Conservation (phyloP, 23 tunicate genomes). For the Phallusia fumigata region DNA sequence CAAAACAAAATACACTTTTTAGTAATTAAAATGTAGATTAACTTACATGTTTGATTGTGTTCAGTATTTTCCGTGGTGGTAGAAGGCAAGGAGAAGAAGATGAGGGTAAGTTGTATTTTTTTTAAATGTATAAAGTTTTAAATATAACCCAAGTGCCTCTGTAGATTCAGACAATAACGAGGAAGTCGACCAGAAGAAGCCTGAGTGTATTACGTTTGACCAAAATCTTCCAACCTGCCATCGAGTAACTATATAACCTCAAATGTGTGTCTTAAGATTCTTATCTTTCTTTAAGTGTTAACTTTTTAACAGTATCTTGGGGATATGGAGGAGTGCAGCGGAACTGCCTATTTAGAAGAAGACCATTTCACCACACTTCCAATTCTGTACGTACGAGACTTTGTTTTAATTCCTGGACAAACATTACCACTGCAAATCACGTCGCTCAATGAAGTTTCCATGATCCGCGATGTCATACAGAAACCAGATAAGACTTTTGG, state of each 20-base stretch:
- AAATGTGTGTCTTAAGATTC: neutral
- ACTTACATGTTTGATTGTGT: no score
- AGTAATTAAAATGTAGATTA: no score
- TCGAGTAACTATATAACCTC: neutral
- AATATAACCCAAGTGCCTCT: neutral
- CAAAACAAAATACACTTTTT: no score
- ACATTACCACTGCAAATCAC: constrained; percentile 65
- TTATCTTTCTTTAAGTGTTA: neutral
- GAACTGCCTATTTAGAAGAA: constrained; percentile 59
- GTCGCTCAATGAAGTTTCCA: constrained; percentile 46
- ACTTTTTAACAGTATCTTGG: constrained; percentile 71
- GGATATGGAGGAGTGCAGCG: constrained; percentile 93
- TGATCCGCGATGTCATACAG: constrained; percentile 54
- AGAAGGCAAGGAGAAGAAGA: no score
- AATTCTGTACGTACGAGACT: constrained; percentile 51
- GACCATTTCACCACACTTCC: constrained; percentile 38
- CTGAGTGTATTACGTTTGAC: neutral
- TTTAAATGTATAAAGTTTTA: no score
- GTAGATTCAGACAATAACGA: neutral
- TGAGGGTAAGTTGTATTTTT: no score
- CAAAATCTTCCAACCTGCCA: neutral
- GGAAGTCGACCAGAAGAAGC: neutral
- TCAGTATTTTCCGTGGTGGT: no score
- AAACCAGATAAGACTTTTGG: constrained; percentile 77
- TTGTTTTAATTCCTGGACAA: constrained; percentile 82